phyloP scores from a whole-genome alignment of 2,113 vertebrate genomes.

The Actenoides lindsayi region DNA sequence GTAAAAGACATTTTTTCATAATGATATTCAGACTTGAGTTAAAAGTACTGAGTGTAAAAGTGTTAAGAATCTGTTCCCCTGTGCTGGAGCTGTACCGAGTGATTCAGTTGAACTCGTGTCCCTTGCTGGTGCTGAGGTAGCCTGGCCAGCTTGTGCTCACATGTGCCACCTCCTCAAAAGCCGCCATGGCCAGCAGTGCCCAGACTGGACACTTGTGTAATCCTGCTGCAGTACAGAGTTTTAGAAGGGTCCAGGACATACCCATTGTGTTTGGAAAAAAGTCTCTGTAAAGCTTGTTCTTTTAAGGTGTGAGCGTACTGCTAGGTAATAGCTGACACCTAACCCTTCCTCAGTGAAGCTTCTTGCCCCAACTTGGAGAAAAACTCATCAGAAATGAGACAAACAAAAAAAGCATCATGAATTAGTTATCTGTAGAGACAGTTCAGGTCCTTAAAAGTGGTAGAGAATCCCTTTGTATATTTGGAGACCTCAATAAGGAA shows the following conservation, averaged over 20 bases:
- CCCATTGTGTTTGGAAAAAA: background rate
- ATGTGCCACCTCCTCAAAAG: fast-evolving
- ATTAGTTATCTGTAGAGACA: background rate
- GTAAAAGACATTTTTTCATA: background rate
- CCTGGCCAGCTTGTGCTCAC: background rate
- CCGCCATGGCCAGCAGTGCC: background rate
- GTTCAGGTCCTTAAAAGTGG: background rate
- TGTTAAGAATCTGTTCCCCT: background rate
- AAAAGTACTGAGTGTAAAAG: background rate
- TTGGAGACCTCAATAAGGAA: background rate
- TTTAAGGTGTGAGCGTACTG: too few relatives aligned
- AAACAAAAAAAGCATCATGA: background rate
- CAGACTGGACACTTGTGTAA: background rate
- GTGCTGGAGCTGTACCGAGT: background rate
- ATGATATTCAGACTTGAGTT: background rate
- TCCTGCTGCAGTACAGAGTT: background rate
- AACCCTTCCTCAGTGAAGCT: background rate
- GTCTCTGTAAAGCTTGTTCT: background rate
- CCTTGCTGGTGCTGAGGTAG: background rate
- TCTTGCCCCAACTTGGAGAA: background rate
- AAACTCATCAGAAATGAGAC: background rate
- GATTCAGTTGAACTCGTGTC: background rate
- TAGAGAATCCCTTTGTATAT: background rate
- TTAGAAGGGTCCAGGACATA: background rate
- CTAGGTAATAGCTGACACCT: fast-evolving